Percentiles rank a stretch among this genome's conserved stretches.
These are phyloP conservation scores for Paracentrotus lividus DNA, from an alignment of 53 echinoderm and acorn worm genomes.

Conservation along the genomic window DNA sequence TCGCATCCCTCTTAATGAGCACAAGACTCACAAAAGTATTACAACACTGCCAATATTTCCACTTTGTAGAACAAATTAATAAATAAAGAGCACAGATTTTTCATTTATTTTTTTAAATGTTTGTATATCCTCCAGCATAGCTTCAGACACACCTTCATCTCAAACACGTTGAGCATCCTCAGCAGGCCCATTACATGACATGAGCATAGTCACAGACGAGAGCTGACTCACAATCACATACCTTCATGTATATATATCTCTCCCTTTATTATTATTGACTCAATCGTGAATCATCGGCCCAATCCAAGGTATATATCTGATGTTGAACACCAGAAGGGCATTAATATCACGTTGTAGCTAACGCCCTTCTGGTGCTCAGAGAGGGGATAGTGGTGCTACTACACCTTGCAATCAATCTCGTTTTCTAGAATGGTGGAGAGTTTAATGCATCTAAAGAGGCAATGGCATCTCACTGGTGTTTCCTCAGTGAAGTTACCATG, in stretches of 20 bases:
- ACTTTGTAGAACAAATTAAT: too few species aligned
- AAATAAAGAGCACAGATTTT: too few species aligned
- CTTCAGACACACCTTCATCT: too few species aligned
- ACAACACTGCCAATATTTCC: too few species aligned
- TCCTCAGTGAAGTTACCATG: background rate
- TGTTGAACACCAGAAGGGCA: too few species aligned
- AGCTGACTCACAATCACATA: slow-evolving; percentile 28
- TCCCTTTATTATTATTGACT: slow-evolving; percentile 37
- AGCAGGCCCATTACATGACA: background rate
- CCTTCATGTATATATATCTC: slow-evolving; percentile 49
- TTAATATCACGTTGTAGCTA: too few species aligned
- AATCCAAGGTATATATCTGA: background rate
- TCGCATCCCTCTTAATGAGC: too few species aligned
- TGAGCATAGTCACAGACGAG: background rate
- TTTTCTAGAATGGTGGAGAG: background rate
- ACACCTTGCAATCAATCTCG: slow-evolving; percentile 39
- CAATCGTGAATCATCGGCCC: slow-evolving; percentile 49
- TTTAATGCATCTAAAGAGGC: slow-evolving; percentile 45
- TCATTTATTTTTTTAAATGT: too few species aligned
- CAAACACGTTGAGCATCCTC: background rate
- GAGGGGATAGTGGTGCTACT: background rate
- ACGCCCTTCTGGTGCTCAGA: too few species aligned
- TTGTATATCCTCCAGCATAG: too few species aligned
- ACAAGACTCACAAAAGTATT: too few species aligned
- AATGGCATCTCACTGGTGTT: background rate